Conservation (phyloP, 2,797 vertebrate species). For the Gymnoscopelus braueri region DNA sequence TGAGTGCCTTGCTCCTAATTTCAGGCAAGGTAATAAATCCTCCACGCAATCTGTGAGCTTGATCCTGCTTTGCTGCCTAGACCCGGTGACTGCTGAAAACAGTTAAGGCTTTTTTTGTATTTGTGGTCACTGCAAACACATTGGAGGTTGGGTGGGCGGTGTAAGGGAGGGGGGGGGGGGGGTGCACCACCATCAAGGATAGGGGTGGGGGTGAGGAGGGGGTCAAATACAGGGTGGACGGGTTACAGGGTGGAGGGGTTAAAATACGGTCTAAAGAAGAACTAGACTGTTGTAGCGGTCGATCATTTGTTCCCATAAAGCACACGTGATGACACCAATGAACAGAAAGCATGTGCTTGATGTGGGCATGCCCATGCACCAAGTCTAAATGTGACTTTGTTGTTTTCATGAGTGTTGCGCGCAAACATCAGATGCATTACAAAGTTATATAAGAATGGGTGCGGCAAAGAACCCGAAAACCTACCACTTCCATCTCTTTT, state of each 20-base stretch:
- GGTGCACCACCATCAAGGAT: conserved; percentile 26
- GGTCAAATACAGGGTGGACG: no score
- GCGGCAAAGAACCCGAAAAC: no score
- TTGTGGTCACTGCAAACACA: conserved; percentile 63
- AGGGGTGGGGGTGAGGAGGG: neutral
- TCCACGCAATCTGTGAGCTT: conserved; percentile 58
- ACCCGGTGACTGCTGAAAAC: conserved; percentile 72
- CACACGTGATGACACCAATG: conserved; percentile 7
- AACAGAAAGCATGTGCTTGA: conserved; percentile 13
- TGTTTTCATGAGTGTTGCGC: no score
- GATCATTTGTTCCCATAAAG: conserved; percentile 24
- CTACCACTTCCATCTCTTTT: no score
- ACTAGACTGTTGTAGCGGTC: conserved; percentile 1
- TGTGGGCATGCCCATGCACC: neutral
- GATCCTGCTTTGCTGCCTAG: conserved; percentile 64
- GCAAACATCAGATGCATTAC: no score
- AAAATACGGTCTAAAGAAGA: conserved; percentile 29
- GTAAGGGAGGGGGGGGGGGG: conserved; percentile 19
- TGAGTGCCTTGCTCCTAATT: conserved; percentile 66
- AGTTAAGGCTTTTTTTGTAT: conserved; percentile 70
- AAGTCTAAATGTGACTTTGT: neutral
- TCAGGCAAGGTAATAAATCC: conserved; percentile 82
- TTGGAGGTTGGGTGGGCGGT: conserved; percentile 67
- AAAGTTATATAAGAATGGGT: no score
- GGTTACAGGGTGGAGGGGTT: conserved; percentile 60